Base-by-base conservation (phyloP, 2,113 vertebrate species). In the Caranx ignobilis region DNA sequence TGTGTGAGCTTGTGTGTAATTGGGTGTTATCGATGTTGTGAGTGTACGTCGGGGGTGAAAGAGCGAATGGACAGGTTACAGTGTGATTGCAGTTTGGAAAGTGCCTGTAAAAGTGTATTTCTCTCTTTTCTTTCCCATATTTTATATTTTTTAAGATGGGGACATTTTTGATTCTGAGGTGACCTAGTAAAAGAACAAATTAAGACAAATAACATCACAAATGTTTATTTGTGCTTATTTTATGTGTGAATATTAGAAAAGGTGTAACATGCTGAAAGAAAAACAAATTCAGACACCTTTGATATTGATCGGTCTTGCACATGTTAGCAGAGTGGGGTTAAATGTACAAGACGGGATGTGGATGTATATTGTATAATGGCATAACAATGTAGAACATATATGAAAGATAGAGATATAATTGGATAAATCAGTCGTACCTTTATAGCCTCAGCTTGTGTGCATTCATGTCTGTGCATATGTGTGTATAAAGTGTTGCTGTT, bases 21-120 rank as follows among this genome's bases (percentile, higher is more conserved):
- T 93, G 93, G 89, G 88, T 94, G 94, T 95, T 94, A 95, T 95
- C 93, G 93, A 95, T 94, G 92, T 87, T 89, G 89, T 83, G 89
- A 91, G 85, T 89, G 92, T 91, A 83, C 89, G 90, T 90, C 64
- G 37, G 69, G 88, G 82, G 84, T 90, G 84, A 91, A 87, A 85
- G 82, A 81, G 89, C 37, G 62, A 89, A 77, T 65, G 87, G 87
- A 85, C 81, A 90, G 81, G 83, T 91, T 82, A 90, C 82, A 69
- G 81, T 80, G 72, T 87, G 85, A 87, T 70, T 63, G 81, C 73
- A 57, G 81, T 60, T 75, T 82, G 62, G 48, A 85, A 83, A 82
- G 63, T 65, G 57, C 69, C 57, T 78, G 52, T 63, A 48, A 74
- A 37, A 61, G 26, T 35, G 4, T 26, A 6, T 61, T 19, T 34